Conservation (phyloP, 2,888 invertebrate species). For the Leptothorax acervorum region DNA sequence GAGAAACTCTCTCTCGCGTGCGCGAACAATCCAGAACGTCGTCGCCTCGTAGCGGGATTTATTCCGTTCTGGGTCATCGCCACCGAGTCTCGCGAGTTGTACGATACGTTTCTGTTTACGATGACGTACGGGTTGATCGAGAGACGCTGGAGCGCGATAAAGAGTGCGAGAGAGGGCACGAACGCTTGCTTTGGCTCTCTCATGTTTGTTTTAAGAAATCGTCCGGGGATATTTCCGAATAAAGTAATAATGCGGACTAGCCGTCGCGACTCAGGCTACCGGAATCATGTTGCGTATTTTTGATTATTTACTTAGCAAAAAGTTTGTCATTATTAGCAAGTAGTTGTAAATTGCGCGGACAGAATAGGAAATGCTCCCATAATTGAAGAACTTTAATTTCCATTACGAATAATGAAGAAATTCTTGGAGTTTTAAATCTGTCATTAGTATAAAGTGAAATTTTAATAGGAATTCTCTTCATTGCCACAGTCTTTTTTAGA, state of each 20-base stretch:
- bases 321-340: not conserved
- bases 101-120: constrained; percentile 45
- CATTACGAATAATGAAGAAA: not conserved
- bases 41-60: constrained; percentile 48
- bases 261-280: not conserved
- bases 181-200: not conserved
- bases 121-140: constrained; percentile 26
- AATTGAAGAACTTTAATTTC: constrained; percentile 16
- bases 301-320: not conserved
- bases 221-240: not conserved
- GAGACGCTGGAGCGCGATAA: constrained; percentile 1
- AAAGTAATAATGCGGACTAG: not conserved
- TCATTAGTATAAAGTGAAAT: constrained; percentile 7
- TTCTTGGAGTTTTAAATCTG: not conserved
- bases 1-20: constrained; percentile 52
- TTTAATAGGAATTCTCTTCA: constrained; percentile 15
- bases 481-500: not conserved
- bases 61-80: constrained; percentile 61
- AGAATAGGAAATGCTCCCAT: not conserved
- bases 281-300: not conserved
- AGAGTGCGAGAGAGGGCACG: not conserved
- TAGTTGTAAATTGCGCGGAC: not conserved
- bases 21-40: constrained; percentile 67
- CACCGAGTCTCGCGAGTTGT: constrained; percentile 35
- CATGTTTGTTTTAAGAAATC: not conserved